Conservation (phyloP, 2,797 vertebrate species). For the Tachyglossus aculeatus region DNA sequence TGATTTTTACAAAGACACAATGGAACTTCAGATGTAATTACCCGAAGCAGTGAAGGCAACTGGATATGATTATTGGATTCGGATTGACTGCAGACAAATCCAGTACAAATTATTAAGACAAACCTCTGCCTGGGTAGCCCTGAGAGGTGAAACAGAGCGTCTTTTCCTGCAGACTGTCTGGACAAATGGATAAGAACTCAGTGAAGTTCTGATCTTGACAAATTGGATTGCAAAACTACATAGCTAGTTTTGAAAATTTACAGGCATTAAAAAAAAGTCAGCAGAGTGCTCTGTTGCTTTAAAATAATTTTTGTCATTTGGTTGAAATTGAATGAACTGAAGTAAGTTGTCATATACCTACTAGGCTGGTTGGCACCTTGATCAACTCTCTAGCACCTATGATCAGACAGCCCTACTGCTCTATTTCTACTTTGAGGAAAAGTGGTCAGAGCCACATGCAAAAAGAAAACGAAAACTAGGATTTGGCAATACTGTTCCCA, state of each 20-base stretch:
- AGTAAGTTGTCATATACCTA: neutral
- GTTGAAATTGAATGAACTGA: neutral
- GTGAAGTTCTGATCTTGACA: neutral
- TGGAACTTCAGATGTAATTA: conserved; percentile 23
- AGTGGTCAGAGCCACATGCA: neutral
- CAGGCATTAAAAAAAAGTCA: neutral
- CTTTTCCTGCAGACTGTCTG: neutral
- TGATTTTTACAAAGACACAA: neutral
- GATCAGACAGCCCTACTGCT: neutral
- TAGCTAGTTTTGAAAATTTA: neutral
- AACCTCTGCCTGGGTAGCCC: neutral
- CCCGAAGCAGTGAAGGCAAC: neutral
- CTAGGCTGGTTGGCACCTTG: neutral
- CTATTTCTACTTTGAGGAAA: neutral
- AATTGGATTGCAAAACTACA: neutral
- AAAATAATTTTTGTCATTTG: neutral
- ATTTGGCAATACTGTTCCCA: neutral
- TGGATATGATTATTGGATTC: neutral
- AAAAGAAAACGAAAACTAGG: neutral
- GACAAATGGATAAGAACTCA: neutral
- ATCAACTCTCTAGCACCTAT: neutral
- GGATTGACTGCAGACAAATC: conserved; percentile 19
- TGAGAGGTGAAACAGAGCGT: conserved; percentile 9
- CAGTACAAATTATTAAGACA: neutral
- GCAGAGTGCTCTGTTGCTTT: neutral